A percentile compares a stretch with the other conserved stretches of the same genome.
Conservation (phyloP, 1,140 invertebrate species). For the Lepidurus couesii region DNA sequence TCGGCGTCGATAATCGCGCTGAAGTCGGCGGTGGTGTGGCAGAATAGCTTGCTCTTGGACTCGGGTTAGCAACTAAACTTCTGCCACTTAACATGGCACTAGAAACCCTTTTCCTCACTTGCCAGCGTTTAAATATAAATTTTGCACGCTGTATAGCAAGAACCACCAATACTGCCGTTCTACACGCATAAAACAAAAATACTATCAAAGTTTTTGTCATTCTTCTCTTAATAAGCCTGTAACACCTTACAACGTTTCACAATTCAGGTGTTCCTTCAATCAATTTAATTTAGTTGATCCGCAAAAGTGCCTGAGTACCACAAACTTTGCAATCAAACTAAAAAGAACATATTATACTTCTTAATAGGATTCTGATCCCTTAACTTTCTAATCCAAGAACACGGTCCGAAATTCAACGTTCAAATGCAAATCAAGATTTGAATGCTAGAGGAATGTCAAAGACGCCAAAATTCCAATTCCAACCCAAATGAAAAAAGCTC, state of each 20-base stretch:
- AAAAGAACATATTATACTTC: too few species aligned
- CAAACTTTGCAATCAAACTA: too few species aligned
- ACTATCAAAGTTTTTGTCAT: neutral
- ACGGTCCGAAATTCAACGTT: too few species aligned
- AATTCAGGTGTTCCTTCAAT: neutral
- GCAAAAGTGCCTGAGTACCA: too few species aligned
- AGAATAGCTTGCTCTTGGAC: neutral
- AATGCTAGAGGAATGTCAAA: too few species aligned
- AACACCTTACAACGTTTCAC: neutral
- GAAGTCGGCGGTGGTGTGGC: neutral
- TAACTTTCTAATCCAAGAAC: too few species aligned
- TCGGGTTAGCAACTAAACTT: neutral
- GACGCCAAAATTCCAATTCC: too few species aligned
- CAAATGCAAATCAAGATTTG: too few species aligned
- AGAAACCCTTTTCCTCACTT: neutral
- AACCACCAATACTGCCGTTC: neutral
- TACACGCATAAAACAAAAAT: neutral
- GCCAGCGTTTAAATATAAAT: neutral
- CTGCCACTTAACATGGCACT: neutral
- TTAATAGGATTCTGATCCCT: too few species aligned
- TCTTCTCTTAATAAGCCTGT: neutral
- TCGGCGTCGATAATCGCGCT: neutral
- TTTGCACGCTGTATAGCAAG: neutral
- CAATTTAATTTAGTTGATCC: too few species aligned
- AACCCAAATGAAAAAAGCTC: too few species aligned